Evolutionary conservation across 1,140 invertebrate genomes (phyloP), one percentile per base, ranked within the genome.

Genomic region (Calephelis nemesis): DNA sequence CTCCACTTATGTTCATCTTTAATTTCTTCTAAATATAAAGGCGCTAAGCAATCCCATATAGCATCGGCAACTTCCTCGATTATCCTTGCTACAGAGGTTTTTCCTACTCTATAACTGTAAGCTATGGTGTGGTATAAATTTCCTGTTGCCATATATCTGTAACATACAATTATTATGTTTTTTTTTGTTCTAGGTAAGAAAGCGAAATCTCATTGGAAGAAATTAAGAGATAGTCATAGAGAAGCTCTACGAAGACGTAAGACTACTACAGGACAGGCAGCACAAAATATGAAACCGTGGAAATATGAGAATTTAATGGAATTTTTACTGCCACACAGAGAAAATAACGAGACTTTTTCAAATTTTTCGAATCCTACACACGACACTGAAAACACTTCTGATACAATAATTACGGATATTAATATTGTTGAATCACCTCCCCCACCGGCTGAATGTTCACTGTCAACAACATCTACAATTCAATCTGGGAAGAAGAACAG

Each of bases 201-300:
- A 70, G 74, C 72, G 0, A 78, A 78, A 76, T 62, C 54, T 63
- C 70, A 72, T n/a, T 79, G 74, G 77, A 79, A 79, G 54, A 74
- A 72, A 49, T 72, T 79, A 66, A 45, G 77, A 62, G 75, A 79
- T 63, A 73, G 74, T 54, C 75, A 79, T 67, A 69, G 74, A 64
- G 70, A 79, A 74, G 77, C 74, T 58, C 52, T 75, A 48, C 65
- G 72, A 58, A 60, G 74, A 63, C 52, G 76, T 48, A 78, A 78
- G 48, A 69, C 71, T 47, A n/a, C 62, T 8, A 65, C 67, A 47
- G 47, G 9, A 8, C 47, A 48, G 47, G 47, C 47, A 48, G 69
- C 62, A 13, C 70, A 70, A 67, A 70, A 63, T 30, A 39, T 71
- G 47, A 67, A 65, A 58, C 73, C 70, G 6, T 77, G 73, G 75